These are phyloP conservation scores for Drosophila sp. DNA, from an alignment of 1,140 invertebrate genomes.

Conservation along the genomic window DNA sequence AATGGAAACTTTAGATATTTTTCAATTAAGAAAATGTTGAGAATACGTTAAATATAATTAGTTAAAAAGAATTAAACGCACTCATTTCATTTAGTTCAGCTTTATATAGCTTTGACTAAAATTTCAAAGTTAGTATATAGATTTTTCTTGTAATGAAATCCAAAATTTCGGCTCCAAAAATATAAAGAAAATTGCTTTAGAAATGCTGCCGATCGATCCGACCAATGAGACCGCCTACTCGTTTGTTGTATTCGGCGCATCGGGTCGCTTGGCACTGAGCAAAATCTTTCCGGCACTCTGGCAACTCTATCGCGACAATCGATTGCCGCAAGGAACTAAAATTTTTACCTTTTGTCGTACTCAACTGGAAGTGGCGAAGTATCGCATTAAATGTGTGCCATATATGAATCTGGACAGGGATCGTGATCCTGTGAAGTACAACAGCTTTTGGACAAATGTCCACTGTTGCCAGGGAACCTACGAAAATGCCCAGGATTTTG, in stretches of 20 bases:
- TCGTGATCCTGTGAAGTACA: slow-evolving; percentile 59
- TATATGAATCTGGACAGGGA: slow-evolving; percentile 51
- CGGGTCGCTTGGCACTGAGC: slow-evolving; percentile 40
- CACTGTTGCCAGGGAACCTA: slow-evolving; percentile 52
- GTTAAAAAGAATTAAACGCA: no score
- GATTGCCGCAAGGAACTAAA: slow-evolving; percentile 49
- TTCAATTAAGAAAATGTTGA: no score
- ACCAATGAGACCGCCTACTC: slow-evolving; percentile 54
- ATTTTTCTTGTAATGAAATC: no score
- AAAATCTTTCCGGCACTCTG: slow-evolving; percentile 63
- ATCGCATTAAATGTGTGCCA: slow-evolving; percentile 52
- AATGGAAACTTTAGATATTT: no score
- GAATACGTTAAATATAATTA: no score
- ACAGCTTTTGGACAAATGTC: slow-evolving; percentile 67
- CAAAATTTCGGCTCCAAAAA: slow-evolving; percentile 30
- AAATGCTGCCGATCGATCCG: slow-evolving; percentile 54
- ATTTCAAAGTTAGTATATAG: no score
- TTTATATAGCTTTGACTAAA: neutral
- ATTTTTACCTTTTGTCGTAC: slow-evolving; percentile 59
- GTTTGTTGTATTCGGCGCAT: slow-evolving; percentile 65
- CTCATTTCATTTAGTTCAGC: no score
- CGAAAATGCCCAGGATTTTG: slow-evolving; percentile 48
- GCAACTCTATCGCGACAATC: slow-evolving; percentile 61
- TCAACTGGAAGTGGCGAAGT: slow-evolving; percentile 30
- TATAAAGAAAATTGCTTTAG: neutral